phyloP scores from a whole-genome alignment of 2,888 invertebrate species.

The Acheta domesticus region DNA sequence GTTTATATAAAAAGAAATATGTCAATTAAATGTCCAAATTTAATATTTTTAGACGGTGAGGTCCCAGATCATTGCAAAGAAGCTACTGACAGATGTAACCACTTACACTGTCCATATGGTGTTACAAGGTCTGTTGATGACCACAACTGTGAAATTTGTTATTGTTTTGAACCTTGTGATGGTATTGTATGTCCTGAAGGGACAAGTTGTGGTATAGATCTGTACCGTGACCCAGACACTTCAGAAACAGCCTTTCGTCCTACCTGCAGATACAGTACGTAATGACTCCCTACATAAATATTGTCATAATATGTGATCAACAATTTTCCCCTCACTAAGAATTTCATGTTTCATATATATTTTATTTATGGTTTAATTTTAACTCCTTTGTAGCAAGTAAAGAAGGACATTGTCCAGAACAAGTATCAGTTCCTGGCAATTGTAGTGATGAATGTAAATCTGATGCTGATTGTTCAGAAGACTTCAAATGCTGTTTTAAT shows the following conservation, averaged over 20 bases:
- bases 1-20: too few relatives aligned
- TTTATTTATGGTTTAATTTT: not conserved
- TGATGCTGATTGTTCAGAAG: conserved; percentile 77
- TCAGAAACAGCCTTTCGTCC: conserved; percentile 53
- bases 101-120: conserved; percentile 69
- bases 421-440: conserved; percentile 47
- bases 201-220: conserved; percentile 66
- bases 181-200: conserved; percentile 58
- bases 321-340: not conserved
- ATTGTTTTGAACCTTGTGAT: conserved; percentile 71
- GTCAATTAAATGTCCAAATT: too few relatives aligned
- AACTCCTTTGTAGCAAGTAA: conserved; percentile 57
- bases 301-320: not conserved
- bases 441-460: conserved; percentile 71
- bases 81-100: conserved; percentile 59
- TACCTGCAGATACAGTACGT: conserved; percentile 63
- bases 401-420: conserved; percentile 62
- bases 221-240: conserved; percentile 47
- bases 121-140: conserved; percentile 59
- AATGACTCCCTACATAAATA: not conserved
- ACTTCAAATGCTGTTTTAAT: conserved; percentile 76
- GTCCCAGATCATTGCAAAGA: conserved; percentile 51
- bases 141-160: conserved; percentile 67
- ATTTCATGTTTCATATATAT: not conserved
- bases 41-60: not conserved